These are phyloP conservation scores for Rhogogaster chlorosoma DNA, from an alignment of 2,888 invertebrate species.

Conservation along the genomic window DNA sequence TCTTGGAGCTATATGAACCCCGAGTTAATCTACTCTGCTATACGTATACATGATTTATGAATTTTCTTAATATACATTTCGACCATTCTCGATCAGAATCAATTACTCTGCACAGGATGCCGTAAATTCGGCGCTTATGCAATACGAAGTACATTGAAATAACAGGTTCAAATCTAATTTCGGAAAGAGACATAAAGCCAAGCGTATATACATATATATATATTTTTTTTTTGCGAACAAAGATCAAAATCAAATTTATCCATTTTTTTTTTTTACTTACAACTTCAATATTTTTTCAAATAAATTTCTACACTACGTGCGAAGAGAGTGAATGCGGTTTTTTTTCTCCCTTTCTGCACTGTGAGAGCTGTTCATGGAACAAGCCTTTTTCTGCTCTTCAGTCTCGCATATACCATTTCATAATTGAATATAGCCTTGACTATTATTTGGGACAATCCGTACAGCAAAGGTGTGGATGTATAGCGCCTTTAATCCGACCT, in stretches of 20 bases:
- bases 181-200: no score
- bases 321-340: no score
- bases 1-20: not conserved
- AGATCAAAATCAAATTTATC: no score
- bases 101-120: not conserved
- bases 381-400: not conserved
- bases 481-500: not conserved
- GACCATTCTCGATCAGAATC: not conserved
- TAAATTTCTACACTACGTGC: no score
- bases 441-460: conserved; percentile 21
- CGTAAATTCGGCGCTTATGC: not conserved
- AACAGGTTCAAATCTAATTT: no score
- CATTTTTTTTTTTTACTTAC: no score
- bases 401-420: not conserved
- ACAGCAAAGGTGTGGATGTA: not conserved
- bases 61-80: not conserved
- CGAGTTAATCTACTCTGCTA: not conserved
- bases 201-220: no score
- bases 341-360: not conserved
- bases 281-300: no score
- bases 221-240: no score
- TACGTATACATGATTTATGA: not conserved
- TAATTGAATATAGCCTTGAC: conserved; percentile 31
- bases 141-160: not conserved
- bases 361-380: not conserved